A percentile compares a stretch with the other conserved stretches of the same genome.
Evolutionary conservation across 2,113 vertebrate species (phyloP).

Genomic region (Aegotheles bennettii): DNA sequence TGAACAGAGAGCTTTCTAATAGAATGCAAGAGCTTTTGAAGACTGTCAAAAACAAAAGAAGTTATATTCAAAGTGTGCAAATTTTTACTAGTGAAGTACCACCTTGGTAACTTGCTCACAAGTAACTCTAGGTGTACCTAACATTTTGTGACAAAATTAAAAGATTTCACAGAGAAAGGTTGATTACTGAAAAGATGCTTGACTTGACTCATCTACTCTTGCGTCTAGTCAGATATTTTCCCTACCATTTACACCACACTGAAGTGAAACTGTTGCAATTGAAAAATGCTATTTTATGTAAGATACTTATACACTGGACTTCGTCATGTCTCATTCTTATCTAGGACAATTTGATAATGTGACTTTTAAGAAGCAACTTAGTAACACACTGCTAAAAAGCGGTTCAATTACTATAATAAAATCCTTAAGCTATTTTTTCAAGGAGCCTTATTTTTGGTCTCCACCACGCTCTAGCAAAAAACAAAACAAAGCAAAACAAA

Average conservation of each 20-base stretch:
- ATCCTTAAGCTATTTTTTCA: background rate
- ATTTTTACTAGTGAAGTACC: background rate
- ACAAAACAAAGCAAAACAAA: too few species aligned
- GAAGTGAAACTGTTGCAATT: background rate
- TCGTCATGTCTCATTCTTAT: background rate
- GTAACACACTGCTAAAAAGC: background rate
- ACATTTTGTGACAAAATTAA: background rate
- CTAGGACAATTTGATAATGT: background rate
- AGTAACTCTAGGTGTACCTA: background rate
- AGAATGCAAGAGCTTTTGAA: constrained; percentile 83
- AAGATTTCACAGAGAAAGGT: background rate
- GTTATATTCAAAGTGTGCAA: background rate
- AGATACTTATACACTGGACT: background rate
- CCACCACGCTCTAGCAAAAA: too few species aligned
- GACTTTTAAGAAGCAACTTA: background rate
- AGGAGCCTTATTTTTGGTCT: background rate
- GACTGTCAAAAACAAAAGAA: constrained; percentile 58
- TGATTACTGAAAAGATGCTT: background rate
- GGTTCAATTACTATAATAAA: background rate
- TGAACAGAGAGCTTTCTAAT: constrained; percentile 83
- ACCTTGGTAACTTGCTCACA: background rate
- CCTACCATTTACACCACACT: background rate
- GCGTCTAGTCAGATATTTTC: background rate
- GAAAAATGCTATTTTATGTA: background rate
- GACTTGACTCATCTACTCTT: background rate